These are phyloP conservation scores for Agapornis roseicollis DNA, from an alignment of 2,113 vertebrate species.

Conservation along the genomic window DNA sequence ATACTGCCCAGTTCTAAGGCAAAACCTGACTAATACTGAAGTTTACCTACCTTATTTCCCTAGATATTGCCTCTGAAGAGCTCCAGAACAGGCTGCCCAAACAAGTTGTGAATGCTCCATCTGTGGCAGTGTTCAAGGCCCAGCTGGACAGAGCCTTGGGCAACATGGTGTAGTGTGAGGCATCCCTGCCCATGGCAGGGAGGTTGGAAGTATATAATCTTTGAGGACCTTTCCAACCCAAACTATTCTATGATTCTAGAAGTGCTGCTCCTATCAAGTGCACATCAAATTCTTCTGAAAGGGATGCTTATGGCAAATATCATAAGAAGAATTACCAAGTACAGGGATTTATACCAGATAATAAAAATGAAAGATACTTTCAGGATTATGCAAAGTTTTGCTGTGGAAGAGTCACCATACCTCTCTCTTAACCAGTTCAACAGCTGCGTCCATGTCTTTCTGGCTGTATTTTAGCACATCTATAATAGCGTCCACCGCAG, in stretches of 20 bases:
- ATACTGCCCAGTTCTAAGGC: not conserved
- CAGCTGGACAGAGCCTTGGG: not conserved
- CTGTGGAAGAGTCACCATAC: constrained; percentile 32
- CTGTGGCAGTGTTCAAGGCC: not conserved
- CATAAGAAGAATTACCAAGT: not conserved
- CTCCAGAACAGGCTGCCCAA: not conserved
- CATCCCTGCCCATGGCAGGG: not conserved
- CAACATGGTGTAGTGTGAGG: not conserved
- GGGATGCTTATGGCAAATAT: not conserved
- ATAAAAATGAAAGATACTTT: not conserved
- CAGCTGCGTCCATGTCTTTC: constrained; percentile 86
- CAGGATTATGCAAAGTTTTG: not conserved
- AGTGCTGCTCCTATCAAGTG: not conserved
- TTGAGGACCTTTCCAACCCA: not conserved
- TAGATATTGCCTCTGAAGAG: not conserved
- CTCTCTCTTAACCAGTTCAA: constrained; percentile 74
- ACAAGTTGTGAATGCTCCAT: not conserved
- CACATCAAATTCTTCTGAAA: not conserved
- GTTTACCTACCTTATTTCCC: not conserved
- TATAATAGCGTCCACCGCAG: constrained; percentile 80
- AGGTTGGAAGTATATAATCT: not conserved
- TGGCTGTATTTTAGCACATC: constrained; percentile 90
- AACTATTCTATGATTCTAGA: not conserved
- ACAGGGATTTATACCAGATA: not conserved
- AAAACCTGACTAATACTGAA: not conserved